These are phyloP conservation scores for Ariopsis seemanni DNA, from an alignment of 2,113 vertebrate species.

Conservation along the genomic window DNA sequence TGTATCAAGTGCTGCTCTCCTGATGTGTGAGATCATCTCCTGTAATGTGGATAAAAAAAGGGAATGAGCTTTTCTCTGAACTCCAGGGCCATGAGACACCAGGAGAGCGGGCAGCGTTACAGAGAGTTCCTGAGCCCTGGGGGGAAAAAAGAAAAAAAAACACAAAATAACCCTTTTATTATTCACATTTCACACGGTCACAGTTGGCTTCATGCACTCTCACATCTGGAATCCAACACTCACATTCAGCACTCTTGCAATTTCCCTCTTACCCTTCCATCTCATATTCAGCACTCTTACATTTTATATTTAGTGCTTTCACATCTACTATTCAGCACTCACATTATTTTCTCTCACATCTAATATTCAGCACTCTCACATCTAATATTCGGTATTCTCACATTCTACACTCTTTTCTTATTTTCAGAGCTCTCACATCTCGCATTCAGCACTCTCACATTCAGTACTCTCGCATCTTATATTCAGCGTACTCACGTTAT, in stretches of 20 bases:
- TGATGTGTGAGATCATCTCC: conserved; percentile 72
- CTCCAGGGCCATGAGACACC: conserved; percentile 68
- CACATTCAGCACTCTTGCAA: background rate
- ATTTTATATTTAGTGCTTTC: background rate
- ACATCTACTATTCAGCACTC: background rate
- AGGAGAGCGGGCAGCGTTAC: conserved; percentile 79
- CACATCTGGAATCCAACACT: background rate
- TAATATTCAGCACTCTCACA: background rate
- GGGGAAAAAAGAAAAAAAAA: background rate
- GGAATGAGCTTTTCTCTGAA: conserved; percentile 56
- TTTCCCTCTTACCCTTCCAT: background rate
- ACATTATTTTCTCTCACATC: background rate
- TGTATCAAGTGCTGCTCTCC: conserved; percentile 66
- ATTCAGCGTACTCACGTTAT: background rate
- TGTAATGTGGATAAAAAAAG: conserved; percentile 60
- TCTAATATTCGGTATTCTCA: background rate
- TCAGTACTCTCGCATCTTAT: background rate
- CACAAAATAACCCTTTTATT: background rate
- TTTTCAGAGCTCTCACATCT: background rate
- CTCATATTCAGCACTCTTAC: background rate
- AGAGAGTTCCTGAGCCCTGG: conserved; percentile 75
- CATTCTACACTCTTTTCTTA: no score
- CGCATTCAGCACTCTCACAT: background rate
- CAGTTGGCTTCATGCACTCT: background rate
- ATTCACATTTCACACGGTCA: background rate